These are phyloP conservation scores for Oreochromis mossambicus DNA, from an alignment of 2,797 vertebrate species.

Conservation along the genomic window DNA sequence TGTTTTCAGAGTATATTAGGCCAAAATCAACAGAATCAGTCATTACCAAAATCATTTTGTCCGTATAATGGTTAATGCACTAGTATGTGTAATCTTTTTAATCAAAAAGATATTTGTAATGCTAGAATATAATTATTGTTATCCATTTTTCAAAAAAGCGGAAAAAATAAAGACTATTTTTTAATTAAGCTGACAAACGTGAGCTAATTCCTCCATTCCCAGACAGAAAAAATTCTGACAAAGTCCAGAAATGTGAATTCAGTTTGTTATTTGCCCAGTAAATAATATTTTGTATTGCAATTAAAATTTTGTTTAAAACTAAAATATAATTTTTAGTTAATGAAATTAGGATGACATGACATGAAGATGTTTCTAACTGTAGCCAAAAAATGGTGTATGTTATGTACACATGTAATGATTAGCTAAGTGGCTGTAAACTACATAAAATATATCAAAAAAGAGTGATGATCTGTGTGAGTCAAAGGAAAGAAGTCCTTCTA, in stretches of 20 bases:
- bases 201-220: not conserved
- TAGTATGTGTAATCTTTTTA: not conserved
- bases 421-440: not conserved
- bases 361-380: not conserved
- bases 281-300: not conserved
- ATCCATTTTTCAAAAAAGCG: not conserved
- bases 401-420: rapidly evolving
- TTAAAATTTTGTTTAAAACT: not conserved
- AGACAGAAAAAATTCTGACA: not conserved
- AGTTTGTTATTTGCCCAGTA: not conserved
- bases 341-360: not conserved
- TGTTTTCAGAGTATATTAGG: not conserved
- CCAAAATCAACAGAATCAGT: not conserved
- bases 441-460: not conserved
- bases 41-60: not conserved
- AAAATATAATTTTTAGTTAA: rapidly evolving
- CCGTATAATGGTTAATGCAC: rapidly evolving
- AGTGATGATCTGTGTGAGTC: not conserved
- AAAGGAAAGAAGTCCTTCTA: not conserved
- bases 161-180: not conserved
- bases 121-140: not conserved
- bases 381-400: not conserved
- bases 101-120: not conserved
- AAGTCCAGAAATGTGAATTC: not conserved
- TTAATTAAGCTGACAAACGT: not conserved